Base-by-base conservation (phyloP, 1,140 invertebrate genomes). In the Asobara japonica region DNA sequence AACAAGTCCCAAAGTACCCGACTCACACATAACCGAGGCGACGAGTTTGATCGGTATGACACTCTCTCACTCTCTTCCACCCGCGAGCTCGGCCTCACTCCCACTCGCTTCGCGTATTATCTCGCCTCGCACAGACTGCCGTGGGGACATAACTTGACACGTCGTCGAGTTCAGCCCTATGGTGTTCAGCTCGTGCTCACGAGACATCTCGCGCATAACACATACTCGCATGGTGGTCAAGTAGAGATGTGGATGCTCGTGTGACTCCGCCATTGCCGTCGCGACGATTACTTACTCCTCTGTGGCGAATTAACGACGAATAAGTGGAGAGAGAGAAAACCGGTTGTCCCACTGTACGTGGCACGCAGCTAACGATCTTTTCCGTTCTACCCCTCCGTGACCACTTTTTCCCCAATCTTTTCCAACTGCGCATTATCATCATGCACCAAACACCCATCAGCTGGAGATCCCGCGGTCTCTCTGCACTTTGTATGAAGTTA, bases 301-400 rank as follows among this genome's bases (percentile, higher is more conserved):
- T 74, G 75, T 75, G 75, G 81, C 80, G 82, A 83, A 84, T 84
- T 83, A 81, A 83, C 81, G 80, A 82, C 77, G 83, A 84, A 86
- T 84, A 82, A 83, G 72, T 79, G 41, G 41, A 33, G 41, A 41
- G 41, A 45, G 76, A 76, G 77, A 78, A 77, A 86, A 86, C 84
- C 84, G 84, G 84, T 86, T 86, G 79, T 77, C 74, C 76, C 61
- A 56, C 29, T 13, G 51, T 41, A 64, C 64, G 66, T 78, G 78
- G 78, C 79, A 79, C 81, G 79, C 78, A 78, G 78, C 78, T 84
- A 84, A 84, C 82, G 82, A 84, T 79, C 30, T 68, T 72, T 51
- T 22, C 31, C 25, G 41, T 45, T 41, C n/a, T 36, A 45, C 62
- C 33, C 45, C 73, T 62, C 41, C 29, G 2, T 25, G 11, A 8